A percentile compares a stretch with the other conserved stretches of the same genome.
Evolutionary conservation across 2,797 vertebrate species (phyloP).

Genomic region (Myotis myotis): DNA sequence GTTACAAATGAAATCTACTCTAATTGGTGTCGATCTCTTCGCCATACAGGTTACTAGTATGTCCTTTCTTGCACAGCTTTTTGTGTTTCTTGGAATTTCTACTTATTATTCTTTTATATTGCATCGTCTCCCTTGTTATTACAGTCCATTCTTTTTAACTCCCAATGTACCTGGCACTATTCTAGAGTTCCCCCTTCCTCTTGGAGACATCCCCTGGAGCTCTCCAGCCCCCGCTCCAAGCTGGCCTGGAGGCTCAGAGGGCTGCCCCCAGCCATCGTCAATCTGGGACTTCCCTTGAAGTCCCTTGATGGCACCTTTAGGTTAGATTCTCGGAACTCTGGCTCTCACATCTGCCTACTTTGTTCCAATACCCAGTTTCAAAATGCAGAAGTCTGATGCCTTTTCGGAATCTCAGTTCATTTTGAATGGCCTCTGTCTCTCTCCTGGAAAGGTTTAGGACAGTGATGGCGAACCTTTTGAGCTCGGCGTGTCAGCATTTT

Average conservation of each 20-base stretch:
- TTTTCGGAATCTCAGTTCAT: neutral
- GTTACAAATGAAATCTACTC: neutral
- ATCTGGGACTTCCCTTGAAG: neutral
- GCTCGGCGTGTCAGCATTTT: too few relatives aligned
- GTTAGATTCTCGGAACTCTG: neutral
- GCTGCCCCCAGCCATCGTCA: too few relatives aligned
- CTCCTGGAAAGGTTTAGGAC: neutral
- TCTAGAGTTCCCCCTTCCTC: neutral
- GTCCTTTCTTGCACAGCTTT: neutral
- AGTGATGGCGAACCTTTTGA: too few relatives aligned
- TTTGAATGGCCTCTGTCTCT: neutral
- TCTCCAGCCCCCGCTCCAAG: neutral
- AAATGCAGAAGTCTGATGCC: neutral
- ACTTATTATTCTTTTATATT: neutral
- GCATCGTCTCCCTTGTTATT: neutral
- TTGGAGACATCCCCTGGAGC: neutral
- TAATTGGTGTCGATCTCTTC: neutral
- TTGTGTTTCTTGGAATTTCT: neutral
- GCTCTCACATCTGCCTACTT: neutral
- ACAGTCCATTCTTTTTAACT: neutral
- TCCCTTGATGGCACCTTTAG: fast-evolving
- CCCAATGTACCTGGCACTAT: neutral
- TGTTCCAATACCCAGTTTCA: neutral
- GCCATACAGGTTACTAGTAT: neutral
- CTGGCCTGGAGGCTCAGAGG: neutral